A percentile compares a stretch with the other conserved stretches of the same genome.
Evolutionary conservation across 2,797 vertebrate genomes (phyloP).

Genomic region (Protosalanx chinensis): DNA sequence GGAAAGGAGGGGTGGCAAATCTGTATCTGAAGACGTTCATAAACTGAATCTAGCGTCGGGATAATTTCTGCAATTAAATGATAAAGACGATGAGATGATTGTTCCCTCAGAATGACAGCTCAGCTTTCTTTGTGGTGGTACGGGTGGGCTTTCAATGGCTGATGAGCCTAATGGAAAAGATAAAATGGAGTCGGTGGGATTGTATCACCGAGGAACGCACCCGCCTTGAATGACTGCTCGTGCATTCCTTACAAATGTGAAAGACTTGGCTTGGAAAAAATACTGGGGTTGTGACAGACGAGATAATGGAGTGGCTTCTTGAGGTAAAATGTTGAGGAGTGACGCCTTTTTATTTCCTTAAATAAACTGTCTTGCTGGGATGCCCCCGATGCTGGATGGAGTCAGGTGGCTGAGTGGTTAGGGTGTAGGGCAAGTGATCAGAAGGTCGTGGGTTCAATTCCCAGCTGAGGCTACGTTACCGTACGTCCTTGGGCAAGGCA

Average conservation of each 20-base stretch:
- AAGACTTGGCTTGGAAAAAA: background rate
- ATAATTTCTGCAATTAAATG: constrained; percentile 64
- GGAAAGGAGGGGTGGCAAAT: constrained; percentile 21
- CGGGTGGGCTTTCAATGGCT: constrained; percentile 43
- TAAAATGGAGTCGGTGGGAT: constrained; percentile 33
- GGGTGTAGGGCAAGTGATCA: too few species aligned
- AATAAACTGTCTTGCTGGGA: background rate
- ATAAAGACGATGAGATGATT: constrained; percentile 55
- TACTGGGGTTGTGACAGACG: background rate
- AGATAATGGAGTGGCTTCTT: background rate
- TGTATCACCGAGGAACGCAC: constrained; percentile 36
- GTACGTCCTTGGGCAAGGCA: too few species aligned
- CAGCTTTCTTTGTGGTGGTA: constrained; percentile 41
- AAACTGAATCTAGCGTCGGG: constrained; percentile 55
- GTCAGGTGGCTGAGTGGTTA: too few species aligned
- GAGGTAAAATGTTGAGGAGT: background rate
- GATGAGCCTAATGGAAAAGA: constrained; percentile 44
- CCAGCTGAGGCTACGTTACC: too few species aligned
- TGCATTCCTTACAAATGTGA: constrained; percentile 24
- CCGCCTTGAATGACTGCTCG: constrained; percentile 18
- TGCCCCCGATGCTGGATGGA: background rate
- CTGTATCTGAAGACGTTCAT: constrained; percentile 54
- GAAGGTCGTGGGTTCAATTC: too few species aligned
- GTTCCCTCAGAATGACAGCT: constrained; percentile 40
- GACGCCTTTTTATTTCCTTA: too few species aligned